Percentiles rank a stretch among this genome's conserved stretches.
Evolutionary conservation across 1,140 invertebrate genomes (phyloP).

Genomic region (Drosophila lowei): DNA sequence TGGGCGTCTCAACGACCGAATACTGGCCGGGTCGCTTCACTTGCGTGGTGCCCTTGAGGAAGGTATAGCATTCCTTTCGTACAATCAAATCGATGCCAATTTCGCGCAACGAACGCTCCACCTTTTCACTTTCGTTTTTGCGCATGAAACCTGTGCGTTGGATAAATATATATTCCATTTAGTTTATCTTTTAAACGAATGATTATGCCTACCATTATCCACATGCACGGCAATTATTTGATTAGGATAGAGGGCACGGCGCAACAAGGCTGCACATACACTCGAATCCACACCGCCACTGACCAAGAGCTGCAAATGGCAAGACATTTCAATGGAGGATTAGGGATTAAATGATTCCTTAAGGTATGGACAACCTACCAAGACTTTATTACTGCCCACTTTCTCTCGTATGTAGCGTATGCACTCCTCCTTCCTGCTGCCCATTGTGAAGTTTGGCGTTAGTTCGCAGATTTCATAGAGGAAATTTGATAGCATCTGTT

Average conservation of each 20-base stretch:
- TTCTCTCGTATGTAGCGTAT: slow-evolving; percentile 95
- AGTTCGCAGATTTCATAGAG: slow-evolving; percentile 95
- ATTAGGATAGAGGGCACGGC: slow-evolving; percentile 93
- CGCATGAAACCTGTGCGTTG: slow-evolving; percentile 93
- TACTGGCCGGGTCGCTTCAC: slow-evolving; percentile 84
- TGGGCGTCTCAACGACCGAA: slow-evolving; percentile 89
- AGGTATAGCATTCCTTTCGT: slow-evolving; percentile 89
- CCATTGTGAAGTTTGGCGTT: slow-evolving; percentile 94
- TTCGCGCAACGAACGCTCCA: slow-evolving; percentile 92
- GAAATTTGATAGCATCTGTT: slow-evolving; percentile 97
- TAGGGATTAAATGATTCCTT: neutral
- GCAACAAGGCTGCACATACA: slow-evolving; percentile 97
- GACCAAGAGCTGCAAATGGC: slow-evolving; percentile 89
- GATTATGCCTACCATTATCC: slow-evolving; percentile 90
- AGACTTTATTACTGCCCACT: slow-evolving; percentile 96
- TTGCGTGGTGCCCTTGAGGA: slow-evolving; percentile 91
- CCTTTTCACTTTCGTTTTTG: slow-evolving; percentile 95
- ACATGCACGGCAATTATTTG: slow-evolving; percentile 98
- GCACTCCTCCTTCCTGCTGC: slow-evolving; percentile 94
- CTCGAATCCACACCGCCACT: slow-evolving; percentile 99
- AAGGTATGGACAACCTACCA: slow-evolving; percentile 87
- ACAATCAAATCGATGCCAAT: slow-evolving; percentile 95
- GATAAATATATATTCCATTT: neutral
- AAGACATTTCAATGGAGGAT: neutral
- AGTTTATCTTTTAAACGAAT: neutral